Evolutionary conservation across 2,888 invertebrate species (phyloP).

Genomic region (Heliothis peltigera): DNA sequence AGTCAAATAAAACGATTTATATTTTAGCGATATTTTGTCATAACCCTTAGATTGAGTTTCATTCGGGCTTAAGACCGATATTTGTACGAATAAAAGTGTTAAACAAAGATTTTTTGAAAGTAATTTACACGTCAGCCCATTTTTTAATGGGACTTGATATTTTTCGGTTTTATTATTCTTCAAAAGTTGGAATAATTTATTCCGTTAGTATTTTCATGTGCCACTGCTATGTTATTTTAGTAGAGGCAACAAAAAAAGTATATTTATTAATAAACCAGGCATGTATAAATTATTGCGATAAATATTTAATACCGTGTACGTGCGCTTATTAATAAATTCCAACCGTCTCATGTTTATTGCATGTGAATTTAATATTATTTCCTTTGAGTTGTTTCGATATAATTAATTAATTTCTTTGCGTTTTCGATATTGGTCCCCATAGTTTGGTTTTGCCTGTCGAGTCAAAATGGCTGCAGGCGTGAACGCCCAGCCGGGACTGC

Average conservation of each 20-base stretch:
- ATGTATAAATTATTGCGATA: not conserved
- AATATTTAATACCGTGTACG: slow-evolving; percentile 3
- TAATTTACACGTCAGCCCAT: too few species aligned
- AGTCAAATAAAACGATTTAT: too few species aligned
- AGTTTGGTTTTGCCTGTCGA: slow-evolving; percentile 14
- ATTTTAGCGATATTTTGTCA: too few species aligned
- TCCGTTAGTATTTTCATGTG: not conserved
- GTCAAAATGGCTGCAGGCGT: slow-evolving; percentile 23
- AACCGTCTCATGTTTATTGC: slow-evolving; percentile 18
- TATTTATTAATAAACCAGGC: not conserved
- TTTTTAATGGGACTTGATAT: too few species aligned
- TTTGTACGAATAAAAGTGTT: too few species aligned
- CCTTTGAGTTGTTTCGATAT: slow-evolving; percentile 21
- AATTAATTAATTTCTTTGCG: slow-evolving; percentile 33
- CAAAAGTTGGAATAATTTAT: not conserved
- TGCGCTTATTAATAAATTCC: slow-evolving; percentile 10
- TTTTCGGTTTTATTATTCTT: not conserved
- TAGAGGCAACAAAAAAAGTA: not conserved
- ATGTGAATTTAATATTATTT: slow-evolving; percentile 24
- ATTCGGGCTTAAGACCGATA: too few species aligned
- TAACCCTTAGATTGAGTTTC: too few species aligned
- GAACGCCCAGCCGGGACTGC: too few species aligned
- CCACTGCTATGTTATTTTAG: not conserved
- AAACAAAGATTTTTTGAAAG: too few species aligned
- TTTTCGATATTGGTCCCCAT: not conserved